A percentile compares a stretch with the other conserved stretches of the same genome.
phyloP scores from a whole-genome alignment of 2,113 vertebrate genomes.

The Ceyx margarethae region DNA sequence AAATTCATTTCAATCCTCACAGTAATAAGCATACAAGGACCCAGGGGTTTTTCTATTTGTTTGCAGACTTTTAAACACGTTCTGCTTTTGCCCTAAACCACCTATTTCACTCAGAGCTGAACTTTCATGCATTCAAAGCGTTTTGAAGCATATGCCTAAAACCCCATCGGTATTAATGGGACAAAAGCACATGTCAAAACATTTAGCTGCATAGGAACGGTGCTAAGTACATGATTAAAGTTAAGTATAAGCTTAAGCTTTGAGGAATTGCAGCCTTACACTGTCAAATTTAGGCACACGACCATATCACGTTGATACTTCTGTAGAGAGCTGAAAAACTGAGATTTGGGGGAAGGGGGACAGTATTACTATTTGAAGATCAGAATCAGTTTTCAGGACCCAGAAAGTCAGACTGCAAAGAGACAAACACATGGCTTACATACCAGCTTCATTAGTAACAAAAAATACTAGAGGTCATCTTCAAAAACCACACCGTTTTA shows the following conservation, averaged over 20 bases:
- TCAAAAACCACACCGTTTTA: background rate
- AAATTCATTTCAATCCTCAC: background rate
- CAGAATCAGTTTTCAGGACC: background rate
- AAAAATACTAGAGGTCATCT: background rate
- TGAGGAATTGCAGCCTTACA: background rate
- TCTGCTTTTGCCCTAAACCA: background rate
- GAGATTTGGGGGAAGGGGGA: background rate
- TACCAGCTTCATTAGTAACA: background rate
- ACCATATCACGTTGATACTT: background rate
- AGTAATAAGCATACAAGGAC: background rate
- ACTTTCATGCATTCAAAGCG: background rate
- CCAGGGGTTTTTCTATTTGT: background rate
- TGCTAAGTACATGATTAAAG: background rate
- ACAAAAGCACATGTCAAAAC: background rate
- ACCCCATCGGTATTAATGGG: background rate
- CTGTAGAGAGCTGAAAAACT: background rate
- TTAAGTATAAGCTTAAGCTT: background rate
- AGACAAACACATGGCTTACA: background rate
- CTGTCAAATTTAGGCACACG: background rate
- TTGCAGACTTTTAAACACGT: background rate
- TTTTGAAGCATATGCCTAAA: background rate
- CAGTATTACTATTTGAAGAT: background rate
- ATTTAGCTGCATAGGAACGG: background rate
- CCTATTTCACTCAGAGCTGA: background rate
- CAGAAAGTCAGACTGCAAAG: background rate